A percentile compares a stretch with the other conserved stretches of the same genome.
These are phyloP conservation scores for Eulithis prunata DNA, from an alignment of 2,888 invertebrate species.

Conservation along the genomic window DNA sequence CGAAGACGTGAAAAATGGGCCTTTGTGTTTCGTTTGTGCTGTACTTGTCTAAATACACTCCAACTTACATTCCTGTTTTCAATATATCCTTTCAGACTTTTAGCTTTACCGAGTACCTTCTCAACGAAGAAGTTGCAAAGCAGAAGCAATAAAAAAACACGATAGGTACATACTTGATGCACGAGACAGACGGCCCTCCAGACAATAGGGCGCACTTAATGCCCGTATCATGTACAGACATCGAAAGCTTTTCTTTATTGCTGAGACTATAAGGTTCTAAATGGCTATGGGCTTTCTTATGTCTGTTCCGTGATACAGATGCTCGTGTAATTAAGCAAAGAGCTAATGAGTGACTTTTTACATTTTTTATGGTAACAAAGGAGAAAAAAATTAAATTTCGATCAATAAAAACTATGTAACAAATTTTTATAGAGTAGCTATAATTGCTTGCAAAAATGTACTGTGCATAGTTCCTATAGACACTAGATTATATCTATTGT, in stretches of 20 bases:
- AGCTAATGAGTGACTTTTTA: constrained; percentile 49
- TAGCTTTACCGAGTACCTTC: constrained; percentile 5
- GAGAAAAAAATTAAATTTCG: constrained; percentile 13
- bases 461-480: too few species aligned
- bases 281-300: constrained; percentile 4
- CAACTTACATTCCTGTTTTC: constrained; percentile 2
- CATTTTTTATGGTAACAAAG: constrained; percentile 40
- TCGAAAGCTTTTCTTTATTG: constrained; percentile 32
- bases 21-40: constrained; percentile 16
- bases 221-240: constrained; percentile 63
- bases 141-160: constrained; percentile 73
- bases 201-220: constrained; percentile 75
- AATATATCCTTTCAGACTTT: constrained; percentile 19
- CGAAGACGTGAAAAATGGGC: neutral
- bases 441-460: neutral
- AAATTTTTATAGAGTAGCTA: too few species aligned
- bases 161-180: constrained; percentile 62
- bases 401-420: neutral
- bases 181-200: constrained; percentile 74
- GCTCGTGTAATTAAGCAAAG: constrained; percentile 59
- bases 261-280: constrained; percentile 27
- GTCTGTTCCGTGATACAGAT: constrained; percentile 52
- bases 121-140: constrained; percentile 46
- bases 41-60: constrained; percentile 12
- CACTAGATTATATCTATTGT: too few species aligned